phyloP scores from a whole-genome alignment of 2,113 vertebrate species.

The Haplochromis burtoni region DNA sequence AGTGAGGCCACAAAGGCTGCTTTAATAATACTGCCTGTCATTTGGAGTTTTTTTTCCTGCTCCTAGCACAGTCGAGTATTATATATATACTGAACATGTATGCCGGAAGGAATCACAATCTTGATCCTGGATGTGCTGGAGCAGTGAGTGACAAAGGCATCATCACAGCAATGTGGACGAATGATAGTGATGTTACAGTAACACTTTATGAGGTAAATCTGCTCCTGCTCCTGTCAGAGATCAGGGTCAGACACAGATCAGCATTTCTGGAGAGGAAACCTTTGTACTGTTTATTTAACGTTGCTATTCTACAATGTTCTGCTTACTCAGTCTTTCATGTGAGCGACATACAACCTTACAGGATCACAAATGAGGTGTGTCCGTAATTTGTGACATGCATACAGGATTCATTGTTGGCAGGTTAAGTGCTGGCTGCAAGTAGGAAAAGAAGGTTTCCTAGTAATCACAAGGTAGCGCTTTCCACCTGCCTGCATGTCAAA shows the following conservation, averaged over 20 bases:
- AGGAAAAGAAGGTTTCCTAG: neutral
- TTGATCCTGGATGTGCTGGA: slow-evolving; percentile 6
- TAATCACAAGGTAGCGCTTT: neutral
- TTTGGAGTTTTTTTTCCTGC: neutral
- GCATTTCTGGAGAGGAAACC: neutral
- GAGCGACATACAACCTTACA: neutral
- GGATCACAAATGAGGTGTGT: neutral
- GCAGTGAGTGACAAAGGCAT: neutral
- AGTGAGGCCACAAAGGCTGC: slow-evolving; percentile 30
- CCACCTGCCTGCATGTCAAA: neutral
- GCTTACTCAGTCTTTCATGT: neutral
- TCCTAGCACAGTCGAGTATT: neutral
- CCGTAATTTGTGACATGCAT: neutral
- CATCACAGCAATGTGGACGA: neutral
- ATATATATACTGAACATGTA: neutral
- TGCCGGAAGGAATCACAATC: neutral
- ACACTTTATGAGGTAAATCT: neutral
- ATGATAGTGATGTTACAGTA: neutral
- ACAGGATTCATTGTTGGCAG: neutral
- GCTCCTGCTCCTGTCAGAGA: neutral
- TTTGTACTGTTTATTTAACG: neutral
- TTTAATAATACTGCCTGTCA: slow-evolving; percentile 33
- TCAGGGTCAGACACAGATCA: neutral
- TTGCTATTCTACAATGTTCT: neutral
- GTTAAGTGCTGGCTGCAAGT: neutral